phyloP scores from a whole-genome alignment of 1,140 invertebrate genomes.

The Nasonia longicornis region DNA sequence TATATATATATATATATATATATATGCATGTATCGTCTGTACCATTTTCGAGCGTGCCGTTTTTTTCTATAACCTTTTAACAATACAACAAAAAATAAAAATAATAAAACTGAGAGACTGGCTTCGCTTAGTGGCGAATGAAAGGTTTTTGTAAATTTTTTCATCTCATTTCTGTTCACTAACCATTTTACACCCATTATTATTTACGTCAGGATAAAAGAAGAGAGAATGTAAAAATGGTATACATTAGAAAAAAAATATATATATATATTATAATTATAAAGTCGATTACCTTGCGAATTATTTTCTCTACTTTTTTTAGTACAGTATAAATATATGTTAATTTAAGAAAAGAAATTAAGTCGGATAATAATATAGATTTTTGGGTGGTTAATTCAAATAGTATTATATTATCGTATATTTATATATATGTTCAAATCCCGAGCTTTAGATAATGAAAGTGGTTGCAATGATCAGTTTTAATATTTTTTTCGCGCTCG shows the following conservation, averaged over 20 bases:
- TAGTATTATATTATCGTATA: constrained; percentile 38
- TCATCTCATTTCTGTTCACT: constrained; percentile 40
- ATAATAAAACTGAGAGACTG: constrained; percentile 39
- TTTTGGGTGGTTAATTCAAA: constrained; percentile 41
- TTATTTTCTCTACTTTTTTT: constrained; percentile 42
- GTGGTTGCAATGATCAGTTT: constrained; percentile 39
- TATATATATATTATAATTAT: constrained; percentile 36
- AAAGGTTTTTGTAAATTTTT: constrained; percentile 43
- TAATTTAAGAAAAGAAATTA: constrained; percentile 17
- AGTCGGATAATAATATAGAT: constrained; percentile 5
- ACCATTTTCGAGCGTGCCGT: constrained; percentile 40
- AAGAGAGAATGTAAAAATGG: constrained; percentile 39
- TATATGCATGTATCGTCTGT: constrained; percentile 16
- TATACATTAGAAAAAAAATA: constrained; percentile 9
- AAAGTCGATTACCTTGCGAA: constrained; percentile 37
- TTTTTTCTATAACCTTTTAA: constrained; percentile 47
- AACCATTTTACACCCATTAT: constrained; percentile 39
- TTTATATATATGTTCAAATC: constrained; percentile 38
- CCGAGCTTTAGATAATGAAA: constrained; percentile 40
- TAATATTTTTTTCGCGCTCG: constrained; percentile 36
- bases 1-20: constrained; percentile 11
- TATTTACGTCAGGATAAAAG: constrained; percentile 1
- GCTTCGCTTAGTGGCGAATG: constrained; percentile 35
- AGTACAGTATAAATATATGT: constrained; percentile 32
- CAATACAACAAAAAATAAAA: constrained; percentile 27